A percentile compares a stretch with the other conserved stretches of the same genome.
phyloP scores from a whole-genome alignment of 2,113 vertebrate genomes.

The Notechis scutatus region DNA sequence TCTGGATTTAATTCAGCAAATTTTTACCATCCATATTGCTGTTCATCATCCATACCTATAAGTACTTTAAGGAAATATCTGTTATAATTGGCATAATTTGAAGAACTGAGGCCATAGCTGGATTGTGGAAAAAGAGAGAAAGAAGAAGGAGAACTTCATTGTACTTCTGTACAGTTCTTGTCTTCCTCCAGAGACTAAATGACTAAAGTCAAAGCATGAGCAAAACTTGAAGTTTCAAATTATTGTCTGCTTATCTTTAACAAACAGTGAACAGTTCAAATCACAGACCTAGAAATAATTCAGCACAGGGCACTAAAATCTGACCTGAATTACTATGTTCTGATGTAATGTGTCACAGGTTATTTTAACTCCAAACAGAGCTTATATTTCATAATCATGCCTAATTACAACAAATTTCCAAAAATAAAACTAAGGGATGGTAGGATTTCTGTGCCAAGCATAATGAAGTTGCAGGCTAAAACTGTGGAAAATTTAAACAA shows the following conservation, averaged over 20 bases:
- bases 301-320: slow-evolving; percentile 20
- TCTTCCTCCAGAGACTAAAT: slow-evolving; percentile 30
- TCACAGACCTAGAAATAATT: slow-evolving; percentile 42
- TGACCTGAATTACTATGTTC: slow-evolving; percentile 50
- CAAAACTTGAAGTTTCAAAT: slow-evolving; percentile 47
- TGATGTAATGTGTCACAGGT: slow-evolving; percentile 22
- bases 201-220: slow-evolving; percentile 33
- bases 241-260: slow-evolving; percentile 6
- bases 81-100: background rate
- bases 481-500: slow-evolving; percentile 10
- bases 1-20: background rate
- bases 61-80: background rate
- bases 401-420: slow-evolving; percentile 46
- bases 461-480: slow-evolving; percentile 30
- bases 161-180: background rate
- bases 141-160: background rate
- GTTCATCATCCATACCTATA: background rate
- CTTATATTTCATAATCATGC: slow-evolving; percentile 41
- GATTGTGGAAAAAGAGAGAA: background rate
- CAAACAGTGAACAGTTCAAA: slow-evolving; percentile 14
- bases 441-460: slow-evolving; percentile 40
- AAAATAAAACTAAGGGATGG: slow-evolving; percentile 48
- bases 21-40: background rate
- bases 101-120: background rate
- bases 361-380: slow-evolving; percentile 38